A percentile compares a stretch with the other conserved stretches of the same genome.
Evolutionary conservation across 2,113 vertebrate genomes (phyloP).

Genomic region (Chaetodon trifascialis): DNA sequence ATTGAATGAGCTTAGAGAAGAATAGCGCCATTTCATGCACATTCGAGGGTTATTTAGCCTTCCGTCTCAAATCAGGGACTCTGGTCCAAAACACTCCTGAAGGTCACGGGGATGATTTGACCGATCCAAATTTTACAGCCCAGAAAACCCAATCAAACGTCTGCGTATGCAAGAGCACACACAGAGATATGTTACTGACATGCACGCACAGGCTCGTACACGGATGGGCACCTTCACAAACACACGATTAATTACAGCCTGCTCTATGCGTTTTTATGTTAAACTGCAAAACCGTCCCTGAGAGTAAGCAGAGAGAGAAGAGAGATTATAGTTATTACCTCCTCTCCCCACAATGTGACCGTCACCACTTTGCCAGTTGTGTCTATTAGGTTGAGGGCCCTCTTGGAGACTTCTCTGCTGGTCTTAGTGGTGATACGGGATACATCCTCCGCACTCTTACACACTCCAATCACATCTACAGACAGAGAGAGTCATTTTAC

Average conservation of each 20-base stretch:
- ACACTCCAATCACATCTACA: conserved; percentile 93
- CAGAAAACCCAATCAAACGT: conserved; percentile 59
- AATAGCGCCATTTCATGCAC: conserved; percentile 69
- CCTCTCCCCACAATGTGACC: conserved; percentile 91
- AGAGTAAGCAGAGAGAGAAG: neutral
- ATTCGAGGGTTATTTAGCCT: conserved; percentile 68
- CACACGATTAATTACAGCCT: conserved; percentile 43
- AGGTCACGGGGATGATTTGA: conserved; percentile 68
- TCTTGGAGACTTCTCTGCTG: conserved; percentile 91
- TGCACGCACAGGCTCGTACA: conserved; percentile 8
- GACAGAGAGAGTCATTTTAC: conserved; percentile 23
- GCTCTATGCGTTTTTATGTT: conserved; percentile 39
- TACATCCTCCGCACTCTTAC: conserved; percentile 90
- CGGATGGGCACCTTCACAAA: conserved; percentile 33
- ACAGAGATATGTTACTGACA: conserved; percentile 1
- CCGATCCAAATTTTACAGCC: conserved; percentile 59
- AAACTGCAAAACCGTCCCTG: conserved; percentile 42
- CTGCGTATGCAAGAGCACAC: conserved; percentile 20
- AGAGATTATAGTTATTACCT: conserved; percentile 81
- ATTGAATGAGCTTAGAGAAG: conserved; percentile 74
- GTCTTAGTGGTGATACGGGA: conserved; percentile 87
- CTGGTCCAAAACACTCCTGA: conserved; percentile 55
- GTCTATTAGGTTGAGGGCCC: conserved; percentile 90
- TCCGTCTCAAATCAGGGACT: conserved; percentile 58
- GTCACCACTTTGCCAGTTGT: conserved; percentile 89